Evolutionary conservation across 1,140 invertebrate genomes (phyloP).

Genomic region (Ceratosolen solmsi): DNA sequence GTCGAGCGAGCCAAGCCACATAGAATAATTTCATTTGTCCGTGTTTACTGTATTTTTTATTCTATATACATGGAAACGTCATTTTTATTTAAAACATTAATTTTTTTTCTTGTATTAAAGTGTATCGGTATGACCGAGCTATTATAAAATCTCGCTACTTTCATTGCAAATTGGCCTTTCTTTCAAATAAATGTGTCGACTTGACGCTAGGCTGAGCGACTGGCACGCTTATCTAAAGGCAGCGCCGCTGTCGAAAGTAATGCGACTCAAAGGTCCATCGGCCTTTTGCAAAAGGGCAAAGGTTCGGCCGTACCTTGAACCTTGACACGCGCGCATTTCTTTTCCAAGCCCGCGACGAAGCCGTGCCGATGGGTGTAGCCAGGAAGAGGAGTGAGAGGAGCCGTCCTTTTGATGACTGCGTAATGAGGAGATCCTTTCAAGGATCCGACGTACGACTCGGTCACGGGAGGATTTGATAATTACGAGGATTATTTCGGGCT

Average conservation of each 20-base stretch:
- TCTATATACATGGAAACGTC: no score
- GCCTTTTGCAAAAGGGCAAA: neutral
- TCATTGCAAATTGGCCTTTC: no score
- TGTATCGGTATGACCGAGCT: no score
- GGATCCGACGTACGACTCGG: constrained; percentile 54
- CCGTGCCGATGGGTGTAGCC: neutral
- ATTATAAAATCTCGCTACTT: no score
- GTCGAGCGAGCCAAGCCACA: no score
- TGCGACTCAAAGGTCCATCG: neutral
- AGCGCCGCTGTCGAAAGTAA: neutral
- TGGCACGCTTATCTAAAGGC: neutral
- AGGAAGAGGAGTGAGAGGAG: neutral
- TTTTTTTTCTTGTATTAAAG: no score
- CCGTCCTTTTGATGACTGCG: constrained; percentile 50
- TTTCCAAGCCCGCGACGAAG: constrained; percentile 4
- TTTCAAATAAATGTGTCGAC: no score
- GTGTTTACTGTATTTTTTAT: no score
- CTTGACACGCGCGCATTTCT: constrained; percentile 48
- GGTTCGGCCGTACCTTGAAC: neutral
- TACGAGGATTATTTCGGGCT: constrained; percentile 72
- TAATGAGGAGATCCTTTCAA: constrained; percentile 72
- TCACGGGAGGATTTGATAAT: constrained; percentile 69
- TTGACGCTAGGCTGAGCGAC: no score
- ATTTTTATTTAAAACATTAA: no score
- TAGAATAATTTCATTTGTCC: no score